A percentile compares a stretch with the other conserved stretches of the same genome.
phyloP scores from a whole-genome alignment of 2,113 vertebrate species.

The Lagopus leucura region DNA sequence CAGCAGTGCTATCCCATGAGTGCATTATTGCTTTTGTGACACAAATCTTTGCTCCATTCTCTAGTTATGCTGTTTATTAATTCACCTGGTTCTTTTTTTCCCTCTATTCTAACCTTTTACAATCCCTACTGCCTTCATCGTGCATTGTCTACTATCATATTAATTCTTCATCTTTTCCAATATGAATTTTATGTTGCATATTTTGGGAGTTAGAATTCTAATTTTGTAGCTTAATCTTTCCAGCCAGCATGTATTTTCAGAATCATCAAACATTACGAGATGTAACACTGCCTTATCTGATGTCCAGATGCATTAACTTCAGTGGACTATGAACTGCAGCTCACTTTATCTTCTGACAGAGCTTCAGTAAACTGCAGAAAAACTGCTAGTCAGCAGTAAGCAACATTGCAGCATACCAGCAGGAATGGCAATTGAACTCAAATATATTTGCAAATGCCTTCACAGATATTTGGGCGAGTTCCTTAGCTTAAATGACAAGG shows the following conservation, averaged over 20 bases:
- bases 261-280: not conserved
- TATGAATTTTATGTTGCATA: not conserved
- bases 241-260: not conserved
- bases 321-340: not conserved
- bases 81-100: not conserved
- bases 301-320: not conserved
- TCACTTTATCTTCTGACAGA: not conserved
- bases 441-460: not conserved
- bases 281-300: not conserved
- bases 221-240: not conserved
- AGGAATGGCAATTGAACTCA: not conserved
- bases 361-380: not conserved
- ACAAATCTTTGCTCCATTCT: not conserved
- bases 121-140: not conserved
- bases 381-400: not conserved
- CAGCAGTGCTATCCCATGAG: not conserved
- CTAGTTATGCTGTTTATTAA: not conserved
- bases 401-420: not conserved
- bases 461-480: not conserved
- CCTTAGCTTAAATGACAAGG: not conserved
- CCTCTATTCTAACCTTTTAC: not conserved
- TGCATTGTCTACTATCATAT: not conserved
- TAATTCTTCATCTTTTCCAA: not conserved
- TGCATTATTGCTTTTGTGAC: not conserved
- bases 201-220: not conserved